Conservation (phyloP, 2,888 invertebrate species). For the Clusia tigrina region DNA sequence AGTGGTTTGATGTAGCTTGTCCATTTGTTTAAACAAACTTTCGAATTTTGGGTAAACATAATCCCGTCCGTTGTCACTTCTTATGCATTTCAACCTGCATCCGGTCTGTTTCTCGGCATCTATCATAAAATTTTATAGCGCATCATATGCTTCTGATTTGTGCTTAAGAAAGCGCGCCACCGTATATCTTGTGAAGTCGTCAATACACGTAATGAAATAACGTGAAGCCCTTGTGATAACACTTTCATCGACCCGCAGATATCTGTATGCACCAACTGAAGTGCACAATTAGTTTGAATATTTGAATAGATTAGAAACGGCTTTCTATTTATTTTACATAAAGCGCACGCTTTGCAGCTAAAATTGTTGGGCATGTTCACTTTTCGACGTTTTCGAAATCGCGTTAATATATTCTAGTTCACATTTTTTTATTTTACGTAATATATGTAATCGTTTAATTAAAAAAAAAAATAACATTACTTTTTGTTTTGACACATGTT, state of each 20-base stretch:
- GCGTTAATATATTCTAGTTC: background rate
- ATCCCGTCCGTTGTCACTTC: slow-evolving; percentile 20
- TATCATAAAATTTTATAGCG: slow-evolving; percentile 22
- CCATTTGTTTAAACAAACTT: slow-evolving; percentile 25
- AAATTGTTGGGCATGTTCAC: slow-evolving; percentile 12
- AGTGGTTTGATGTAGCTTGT: slow-evolving; percentile 35
- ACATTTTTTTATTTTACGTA: background rate
- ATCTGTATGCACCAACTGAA: slow-evolving; percentile 28
- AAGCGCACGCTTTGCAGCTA: slow-evolving; percentile 1
- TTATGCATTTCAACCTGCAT: slow-evolving; percentile 14
- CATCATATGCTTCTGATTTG: slow-evolving; percentile 28
- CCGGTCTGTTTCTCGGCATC: slow-evolving; percentile 10
- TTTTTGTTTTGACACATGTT: slow-evolving; percentile 19
- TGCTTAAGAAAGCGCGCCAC: slow-evolving; percentile 24
- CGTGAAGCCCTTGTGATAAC: slow-evolving; percentile 17
- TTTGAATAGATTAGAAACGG: slow-evolving; percentile 14
- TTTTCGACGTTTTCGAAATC: no score
- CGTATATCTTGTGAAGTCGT: slow-evolving; percentile 22
- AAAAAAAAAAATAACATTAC: slow-evolving; percentile 16
- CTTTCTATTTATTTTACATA: slow-evolving; percentile 21
- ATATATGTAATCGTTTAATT: background rate
- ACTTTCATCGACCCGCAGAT: slow-evolving; percentile 27
- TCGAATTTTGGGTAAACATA: slow-evolving; percentile 28
- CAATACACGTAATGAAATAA: slow-evolving; percentile 28
- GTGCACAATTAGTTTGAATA: slow-evolving; percentile 9